Conservation (phyloP, 2,888 invertebrate genomes). For the Mythimna albipuncta region DNA sequence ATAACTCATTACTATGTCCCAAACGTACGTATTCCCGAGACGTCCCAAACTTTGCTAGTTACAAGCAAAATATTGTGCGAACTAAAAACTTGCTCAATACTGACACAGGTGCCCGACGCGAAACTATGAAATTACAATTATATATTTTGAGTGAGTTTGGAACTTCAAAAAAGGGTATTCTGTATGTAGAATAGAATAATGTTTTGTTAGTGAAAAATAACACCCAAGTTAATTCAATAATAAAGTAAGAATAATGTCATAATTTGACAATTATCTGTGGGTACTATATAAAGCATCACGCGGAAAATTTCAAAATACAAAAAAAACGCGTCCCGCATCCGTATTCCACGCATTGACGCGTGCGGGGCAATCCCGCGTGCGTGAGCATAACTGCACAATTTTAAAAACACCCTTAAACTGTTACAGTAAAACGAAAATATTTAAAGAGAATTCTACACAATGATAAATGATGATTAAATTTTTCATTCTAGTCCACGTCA, state of each 20-base stretch:
- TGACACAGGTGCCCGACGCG: slow-evolving; percentile 43
- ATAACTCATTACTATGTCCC: slow-evolving; percentile 46
- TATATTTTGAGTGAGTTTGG: slow-evolving; percentile 34
- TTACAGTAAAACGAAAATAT: not conserved
- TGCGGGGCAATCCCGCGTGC: too few relatives aligned
- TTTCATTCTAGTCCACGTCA: not conserved
- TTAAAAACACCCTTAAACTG: too few relatives aligned
- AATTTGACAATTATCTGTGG: too few relatives aligned
- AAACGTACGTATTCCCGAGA: slow-evolving; percentile 25
- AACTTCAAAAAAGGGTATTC: slow-evolving; percentile 24
- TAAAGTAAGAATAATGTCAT: too few relatives aligned
- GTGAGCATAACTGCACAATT: too few relatives aligned
- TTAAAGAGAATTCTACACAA: not conserved
- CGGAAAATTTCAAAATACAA: too few relatives aligned
- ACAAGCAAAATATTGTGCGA: slow-evolving; percentile 51
- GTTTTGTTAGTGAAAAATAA: not conserved
- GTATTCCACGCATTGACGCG: too few relatives aligned
- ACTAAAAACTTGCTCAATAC: slow-evolving; percentile 45
- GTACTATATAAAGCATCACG: too few relatives aligned
- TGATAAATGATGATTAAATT: slow-evolving; percentile 16
- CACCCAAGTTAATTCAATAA: too few relatives aligned
- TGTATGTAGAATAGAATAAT: not conserved
- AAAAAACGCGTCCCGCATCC: too few relatives aligned
- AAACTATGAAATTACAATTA: slow-evolving; percentile 45
- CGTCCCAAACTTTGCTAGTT: slow-evolving; percentile 41